Evolutionary conservation across 2,888 invertebrate genomes (phyloP), one percentile per base, ranked within the genome.

Genomic region (Julus scanicus): DNA sequence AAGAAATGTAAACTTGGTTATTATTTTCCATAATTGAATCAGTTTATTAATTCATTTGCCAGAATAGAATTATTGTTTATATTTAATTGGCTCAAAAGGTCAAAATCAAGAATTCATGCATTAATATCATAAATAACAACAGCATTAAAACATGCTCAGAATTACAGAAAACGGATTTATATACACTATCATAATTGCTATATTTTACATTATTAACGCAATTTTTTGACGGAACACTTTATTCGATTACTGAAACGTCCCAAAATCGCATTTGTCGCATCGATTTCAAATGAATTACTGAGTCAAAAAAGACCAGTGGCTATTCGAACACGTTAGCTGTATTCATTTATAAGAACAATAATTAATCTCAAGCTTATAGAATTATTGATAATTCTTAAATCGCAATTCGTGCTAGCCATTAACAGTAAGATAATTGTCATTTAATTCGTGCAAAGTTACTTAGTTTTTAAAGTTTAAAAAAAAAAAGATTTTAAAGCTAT

Each of bases 101-200:
- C 48, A 85, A 85, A 29, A 85, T 44, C 44, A 85, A 85, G 44
- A 85, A 85, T 86, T 57, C 53, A 86, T 86, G 49, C 57, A 86
- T 49, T 48, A 49, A 86, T 57, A 53, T 86, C 63, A 53, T 86
- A 57, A 86, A 86, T 86, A 86, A 86, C 86, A 86, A 86, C 63
- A 86, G 86, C 86, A 86, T 86, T 86, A 86, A 63, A 86, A 86
- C 86, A 86, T 86, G 86, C 86, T 57, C 86, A 63, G 37, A 86
- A 86, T 80, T 80, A 37, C 80, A 29, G 80, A 80, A 80, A 80
- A 80, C 80, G 80, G 37, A 80, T 80, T 37, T 80, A 80, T 80
- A 13, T 80, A 80, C 80, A 80, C 80, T 80, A 80, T 80, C 29
- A 80, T 80, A 80, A 80, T 80, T 37, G 80, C 80, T 29, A 80